Evolutionary conservation across 2,888 invertebrate genomes (phyloP).

Genomic region (Pseudoips prasinana): DNA sequence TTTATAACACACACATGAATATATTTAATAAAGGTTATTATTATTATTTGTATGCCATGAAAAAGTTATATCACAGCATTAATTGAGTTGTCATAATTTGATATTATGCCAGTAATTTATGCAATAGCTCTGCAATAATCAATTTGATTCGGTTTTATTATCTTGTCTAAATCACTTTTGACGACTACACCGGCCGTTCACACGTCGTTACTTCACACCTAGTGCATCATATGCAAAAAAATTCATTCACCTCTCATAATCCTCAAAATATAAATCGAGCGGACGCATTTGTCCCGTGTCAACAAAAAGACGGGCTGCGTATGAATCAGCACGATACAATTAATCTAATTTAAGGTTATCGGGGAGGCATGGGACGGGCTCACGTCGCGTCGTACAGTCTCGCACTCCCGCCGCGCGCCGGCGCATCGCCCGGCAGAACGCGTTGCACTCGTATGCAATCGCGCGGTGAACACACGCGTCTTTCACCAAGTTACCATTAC

Average conservation of each 20-base stretch:
- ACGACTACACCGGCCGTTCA: slow-evolving; percentile 1
- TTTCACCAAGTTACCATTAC: slow-evolving; percentile 16
- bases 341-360: slow-evolving; percentile 81
- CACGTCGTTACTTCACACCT: slow-evolving; percentile 8
- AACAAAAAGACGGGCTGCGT: slow-evolving; percentile 58
- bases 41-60: no score
- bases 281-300: slow-evolving; percentile 69
- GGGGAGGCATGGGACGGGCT: slow-evolving; percentile 67
- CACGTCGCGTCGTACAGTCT: slow-evolving; percentile 73
- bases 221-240: no score
- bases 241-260: slow-evolving; percentile 58
- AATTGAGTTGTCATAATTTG: no score
- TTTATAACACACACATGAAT: no score
- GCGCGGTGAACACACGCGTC: slow-evolving; percentile 17
- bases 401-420: slow-evolving; percentile 55
- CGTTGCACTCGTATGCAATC: slow-evolving; percentile 34
- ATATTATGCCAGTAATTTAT: no score
- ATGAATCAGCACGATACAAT: slow-evolving; percentile 79
- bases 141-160: slow-evolving; percentile 1
- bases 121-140: no score
- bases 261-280: slow-evolving; percentile 62
- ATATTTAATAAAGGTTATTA: no score
- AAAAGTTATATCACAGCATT: no score
- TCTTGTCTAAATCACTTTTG: no score
- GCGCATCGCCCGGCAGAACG: slow-evolving; percentile 55